These are phyloP conservation scores for Hylaeus anthracinus DNA, from an alignment of 1,140 invertebrate species.

Conservation along the genomic window DNA sequence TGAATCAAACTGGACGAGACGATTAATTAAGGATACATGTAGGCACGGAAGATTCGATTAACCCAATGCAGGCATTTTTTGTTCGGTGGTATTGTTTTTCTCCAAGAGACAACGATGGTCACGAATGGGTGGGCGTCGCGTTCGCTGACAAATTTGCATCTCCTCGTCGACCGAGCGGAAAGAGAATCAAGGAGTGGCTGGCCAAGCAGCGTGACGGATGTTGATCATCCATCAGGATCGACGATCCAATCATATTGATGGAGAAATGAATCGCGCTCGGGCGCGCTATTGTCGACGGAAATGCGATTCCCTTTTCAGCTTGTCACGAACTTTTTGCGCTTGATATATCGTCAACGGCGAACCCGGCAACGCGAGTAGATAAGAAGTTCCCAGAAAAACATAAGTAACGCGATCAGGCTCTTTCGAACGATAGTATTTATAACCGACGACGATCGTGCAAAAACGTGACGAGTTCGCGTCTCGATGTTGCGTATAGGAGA, in stretches of 20 bases:
- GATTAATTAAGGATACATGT: too few species aligned
- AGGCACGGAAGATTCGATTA: too few species aligned
- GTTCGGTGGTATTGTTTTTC: neutral
- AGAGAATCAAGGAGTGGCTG: slow-evolving; percentile 34
- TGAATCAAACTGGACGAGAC: too few species aligned
- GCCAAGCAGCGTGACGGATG: slow-evolving; percentile 46
- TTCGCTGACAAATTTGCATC: slow-evolving; percentile 42
- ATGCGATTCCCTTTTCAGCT: slow-evolving; percentile 48
- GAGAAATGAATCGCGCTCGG: slow-evolving; percentile 54
- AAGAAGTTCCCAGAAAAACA: slow-evolving; percentile 26
- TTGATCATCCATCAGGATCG: slow-evolving; percentile 61
- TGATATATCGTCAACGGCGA: slow-evolving; percentile 42
- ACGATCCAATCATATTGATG: slow-evolving; percentile 58
- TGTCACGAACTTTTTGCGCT: slow-evolving; percentile 46
- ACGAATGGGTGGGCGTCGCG: neutral
- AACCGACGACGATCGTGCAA: neutral
- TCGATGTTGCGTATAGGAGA: neutral
- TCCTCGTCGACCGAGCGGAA: slow-evolving; percentile 1
- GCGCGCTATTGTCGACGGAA: slow-evolving; percentile 47
- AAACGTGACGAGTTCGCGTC: neutral
- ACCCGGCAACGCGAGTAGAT: neutral
- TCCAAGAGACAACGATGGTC: neutral
- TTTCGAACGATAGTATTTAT: slow-evolving; percentile 16
- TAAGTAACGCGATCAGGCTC: slow-evolving; percentile 31
- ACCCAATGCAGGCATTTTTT: neutral